These are phyloP conservation scores for Helleia helle DNA, from an alignment of 2,888 invertebrate species.

Conservation along the genomic window DNA sequence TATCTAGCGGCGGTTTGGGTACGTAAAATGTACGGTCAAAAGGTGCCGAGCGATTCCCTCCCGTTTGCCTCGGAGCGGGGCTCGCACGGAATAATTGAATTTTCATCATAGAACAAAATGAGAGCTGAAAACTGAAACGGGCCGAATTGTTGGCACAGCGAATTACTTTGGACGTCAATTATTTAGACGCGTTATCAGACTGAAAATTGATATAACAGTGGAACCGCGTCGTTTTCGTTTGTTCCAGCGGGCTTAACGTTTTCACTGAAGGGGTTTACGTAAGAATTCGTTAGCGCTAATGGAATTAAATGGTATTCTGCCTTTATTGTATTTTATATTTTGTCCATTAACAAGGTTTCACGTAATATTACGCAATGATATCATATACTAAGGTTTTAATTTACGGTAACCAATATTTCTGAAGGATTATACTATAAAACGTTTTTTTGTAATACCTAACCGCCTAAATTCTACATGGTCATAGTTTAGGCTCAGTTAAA, in stretches of 20 bases:
- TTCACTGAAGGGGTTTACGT: conserved; percentile 18
- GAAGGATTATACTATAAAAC: too few relatives aligned
- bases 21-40: conserved; percentile 62
- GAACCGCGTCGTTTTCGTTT: conserved; percentile 31
- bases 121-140: conserved; percentile 68
- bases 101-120: conserved; percentile 70
- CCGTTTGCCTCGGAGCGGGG: conserved; percentile 46
- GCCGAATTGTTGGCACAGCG: conserved; percentile 64
- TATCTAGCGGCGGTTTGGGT: conserved; percentile 27
- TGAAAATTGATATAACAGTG: conserved; percentile 47
- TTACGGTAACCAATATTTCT: too few relatives aligned
- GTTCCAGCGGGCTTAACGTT: conserved; percentile 19
- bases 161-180: conserved; percentile 68
- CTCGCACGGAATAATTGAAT: conserved; percentile 70
- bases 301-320: conserved; percentile 2
- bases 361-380: background rate
- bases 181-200: conserved; percentile 56
- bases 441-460: too few relatives aligned
- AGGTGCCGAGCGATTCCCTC: conserved; percentile 46
- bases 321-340: background rate
- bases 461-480: too few relatives aligned
- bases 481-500: too few relatives aligned
- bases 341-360: background rate
- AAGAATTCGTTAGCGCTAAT: conserved; percentile 8
- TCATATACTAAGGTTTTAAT: too few relatives aligned